Evolutionary conservation across 2,113 vertebrate species (phyloP).

Genomic region (Clarias magur): DNA sequence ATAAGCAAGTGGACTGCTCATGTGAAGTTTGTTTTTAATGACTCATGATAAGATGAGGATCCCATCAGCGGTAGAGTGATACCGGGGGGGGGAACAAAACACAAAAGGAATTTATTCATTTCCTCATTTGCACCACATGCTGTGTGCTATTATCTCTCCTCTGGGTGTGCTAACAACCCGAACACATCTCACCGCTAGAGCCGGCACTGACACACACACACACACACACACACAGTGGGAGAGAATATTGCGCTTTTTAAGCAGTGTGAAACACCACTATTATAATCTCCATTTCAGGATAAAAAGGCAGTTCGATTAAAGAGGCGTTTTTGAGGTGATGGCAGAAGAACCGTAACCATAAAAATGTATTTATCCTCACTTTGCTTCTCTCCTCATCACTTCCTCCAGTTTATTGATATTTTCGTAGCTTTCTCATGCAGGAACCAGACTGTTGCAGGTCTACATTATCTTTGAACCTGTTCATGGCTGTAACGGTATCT

Average conservation of each 20-base stretch:
- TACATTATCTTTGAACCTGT: neutral
- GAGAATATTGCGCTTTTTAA: neutral
- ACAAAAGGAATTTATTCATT: neutral
- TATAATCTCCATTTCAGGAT: conserved; percentile 7
- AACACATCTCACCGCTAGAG: neutral
- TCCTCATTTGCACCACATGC: conserved; percentile 27
- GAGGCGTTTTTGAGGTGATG: neutral
- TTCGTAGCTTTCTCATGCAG: neutral
- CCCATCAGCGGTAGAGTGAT: neutral
- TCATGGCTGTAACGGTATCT: neutral
- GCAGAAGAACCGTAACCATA: neutral
- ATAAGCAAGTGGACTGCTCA: neutral
- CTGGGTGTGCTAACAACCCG: conserved; percentile 31
- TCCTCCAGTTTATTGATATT: neutral
- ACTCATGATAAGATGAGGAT: neutral
- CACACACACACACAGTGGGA: neutral
- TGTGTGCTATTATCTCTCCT: conserved; percentile 45
- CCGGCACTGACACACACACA: neutral
- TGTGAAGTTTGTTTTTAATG: neutral
- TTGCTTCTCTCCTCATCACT: neutral
- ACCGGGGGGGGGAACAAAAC: neutral
- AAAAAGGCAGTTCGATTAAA: conserved; percentile 5
- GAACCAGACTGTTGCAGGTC: neutral
- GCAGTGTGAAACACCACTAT: neutral
- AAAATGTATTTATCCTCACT: conserved; percentile 5